Base-by-base conservation (phyloP, 2,888 invertebrate genomes). In the Tolmerus cingulatus region DNA sequence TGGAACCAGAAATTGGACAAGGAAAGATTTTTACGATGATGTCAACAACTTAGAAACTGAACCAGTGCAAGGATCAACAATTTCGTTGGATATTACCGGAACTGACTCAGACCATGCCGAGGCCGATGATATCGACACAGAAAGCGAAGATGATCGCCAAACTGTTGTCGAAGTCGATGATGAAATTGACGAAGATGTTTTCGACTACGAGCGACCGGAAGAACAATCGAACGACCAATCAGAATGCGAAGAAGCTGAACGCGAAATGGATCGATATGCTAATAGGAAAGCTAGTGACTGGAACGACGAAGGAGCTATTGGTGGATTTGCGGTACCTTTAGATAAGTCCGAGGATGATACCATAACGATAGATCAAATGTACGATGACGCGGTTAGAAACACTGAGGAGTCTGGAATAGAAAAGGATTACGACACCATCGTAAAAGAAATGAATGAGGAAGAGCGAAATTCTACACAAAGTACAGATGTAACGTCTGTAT, bases 111-210 rank as follows among this genome's bases (percentile, higher is more conserved):
- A 87, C 23, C 43, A 43, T 16, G 77, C 55, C 23, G 79, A 77
- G n/a, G 81, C 43, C 14, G 88, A 88, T 2, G 87, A 86, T 7
- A 87, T 88, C 19, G 90, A 90, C 19, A 91, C 91, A 1, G 91
- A 91, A 34, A 92, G 92, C 79, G 92, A 92, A 51, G 92, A 92
- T 88, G 92, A 92, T 30, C 90, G 92, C 0, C 92, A 91, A 84
- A 92, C 92, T 0, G 91, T 92, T 1, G 92, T 92, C 0, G 92
- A 92, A 76, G 91, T 92, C 0, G 92, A 92, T 27, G 92, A 92
- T 57, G 92, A 92, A 86, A 90, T 92, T 87, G 92, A 92, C 86
- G 92, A 91, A 82, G 93, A 92, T 87, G 91, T 92, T 87, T 91
- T 90, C 23, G 92, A 92, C 77, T 91, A 91, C 66, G 91, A 92